Evolutionary conservation across 2,797 vertebrate species (phyloP), one percentile per base, ranked within the genome.

Genomic region (Takifugu ocellatus): DNA sequence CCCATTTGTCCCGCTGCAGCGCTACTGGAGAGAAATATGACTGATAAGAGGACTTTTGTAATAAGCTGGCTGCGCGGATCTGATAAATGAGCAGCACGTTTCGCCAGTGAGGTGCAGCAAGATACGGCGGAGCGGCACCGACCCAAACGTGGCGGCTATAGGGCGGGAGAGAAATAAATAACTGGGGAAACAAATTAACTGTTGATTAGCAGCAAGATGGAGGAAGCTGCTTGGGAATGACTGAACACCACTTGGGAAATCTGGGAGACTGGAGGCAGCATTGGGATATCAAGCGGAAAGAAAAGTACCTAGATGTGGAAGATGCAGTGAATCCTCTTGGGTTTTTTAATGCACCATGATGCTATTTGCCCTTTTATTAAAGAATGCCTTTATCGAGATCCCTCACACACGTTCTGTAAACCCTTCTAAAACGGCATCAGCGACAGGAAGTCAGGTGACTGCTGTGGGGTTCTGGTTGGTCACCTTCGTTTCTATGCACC

Each of bases 31-130:
- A 79, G 77, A 86, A 88, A 88, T 85, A 84, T 82, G 82, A 83
- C 82, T 84, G 87, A 90, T 88, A 88, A 90, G 84, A 82, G 70
- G 70, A 81, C 80, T 79, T 80, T 82, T 87, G 86, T 88, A 88
- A 90, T 87, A 88, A 88, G 77, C 77, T 49, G 68, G 76, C 81
- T 84, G 84, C 70, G 81, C 78, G 72, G 70, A 88, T 88, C 87
- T 83, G 85, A 88, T 88, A 88, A 88, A 88, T 86, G 81, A 81
- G 83, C 69, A 77, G 73, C 66, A 82, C 77, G 77, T 84, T 49
- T 86, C 74, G 74, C 81, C 78, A 83, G 77, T 84, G 81, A 86
- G 76, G 70, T 53, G 61, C 49, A 76, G 75, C 83, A 79, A 84
- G 75, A 84, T 72, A 77, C 84, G 77, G 75, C 74, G 55, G 60